Conservation (phyloP, 2,888 invertebrate species). For the Amblyteles armatorius region DNA sequence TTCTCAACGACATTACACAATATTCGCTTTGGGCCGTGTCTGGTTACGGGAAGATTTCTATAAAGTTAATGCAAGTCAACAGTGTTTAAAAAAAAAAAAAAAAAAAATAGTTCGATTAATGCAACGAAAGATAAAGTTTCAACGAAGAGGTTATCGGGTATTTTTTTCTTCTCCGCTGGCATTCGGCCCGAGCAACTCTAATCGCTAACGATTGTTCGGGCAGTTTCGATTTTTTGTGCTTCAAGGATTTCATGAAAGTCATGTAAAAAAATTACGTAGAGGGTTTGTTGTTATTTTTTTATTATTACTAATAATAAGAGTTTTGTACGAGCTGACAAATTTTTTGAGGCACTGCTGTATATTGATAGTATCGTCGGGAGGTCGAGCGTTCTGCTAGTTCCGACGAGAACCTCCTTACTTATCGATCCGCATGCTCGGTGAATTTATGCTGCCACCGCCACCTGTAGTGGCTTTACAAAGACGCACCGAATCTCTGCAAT, state of each 20-base stretch:
- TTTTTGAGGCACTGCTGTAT: not conserved
- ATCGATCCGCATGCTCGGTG: conserved; percentile 60
- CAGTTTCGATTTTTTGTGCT: conserved; percentile 1
- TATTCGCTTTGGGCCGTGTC: conserved; percentile 39
- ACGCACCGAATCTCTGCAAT: conserved; percentile 61
- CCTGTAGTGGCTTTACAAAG: conserved; percentile 69
- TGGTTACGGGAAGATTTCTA: conserved; percentile 27
- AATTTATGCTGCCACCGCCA: conserved; percentile 68
- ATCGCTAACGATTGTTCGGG: conserved; percentile 24
- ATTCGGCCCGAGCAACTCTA: conserved; percentile 14
- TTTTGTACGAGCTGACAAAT: not conserved
- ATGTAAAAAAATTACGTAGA: not conserved
- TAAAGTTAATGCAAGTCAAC: conserved; percentile 1
- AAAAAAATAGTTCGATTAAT: not conserved
- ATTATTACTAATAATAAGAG: not conserved
- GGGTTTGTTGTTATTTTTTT: not conserved
- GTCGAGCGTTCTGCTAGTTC: conserved; percentile 19
- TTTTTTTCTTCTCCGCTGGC: conserved; percentile 11
- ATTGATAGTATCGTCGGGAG: conserved; percentile 2
- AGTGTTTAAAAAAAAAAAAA: not conserved
- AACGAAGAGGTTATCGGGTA: conserved; percentile 41
- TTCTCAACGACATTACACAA: conserved; percentile 54
- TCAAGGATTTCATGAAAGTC: not conserved
- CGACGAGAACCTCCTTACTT: conserved; percentile 61
- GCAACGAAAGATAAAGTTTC: conserved; percentile 31